Evolutionary conservation across 2,113 vertebrate species (phyloP).

Genomic region (Agapornis roseicollis): DNA sequence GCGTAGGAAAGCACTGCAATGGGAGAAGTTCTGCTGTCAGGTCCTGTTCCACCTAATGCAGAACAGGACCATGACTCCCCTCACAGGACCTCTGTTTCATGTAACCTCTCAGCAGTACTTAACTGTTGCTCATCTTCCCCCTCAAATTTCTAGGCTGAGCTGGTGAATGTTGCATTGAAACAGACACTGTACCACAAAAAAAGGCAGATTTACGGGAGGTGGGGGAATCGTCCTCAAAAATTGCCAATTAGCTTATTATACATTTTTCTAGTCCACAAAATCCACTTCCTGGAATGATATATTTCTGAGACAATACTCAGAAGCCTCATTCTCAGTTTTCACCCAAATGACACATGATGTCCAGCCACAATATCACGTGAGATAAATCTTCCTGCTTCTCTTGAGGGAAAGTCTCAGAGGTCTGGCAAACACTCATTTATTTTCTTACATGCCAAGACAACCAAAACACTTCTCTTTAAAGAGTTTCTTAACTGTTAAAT

Average conservation of each 20-base stretch:
- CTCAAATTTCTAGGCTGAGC: background rate
- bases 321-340: background rate
- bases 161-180: background rate
- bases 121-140: background rate
- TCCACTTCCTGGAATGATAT: background rate
- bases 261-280: background rate
- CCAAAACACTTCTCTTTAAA: conserved; percentile 14
- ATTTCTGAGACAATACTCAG: background rate
- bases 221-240: background rate
- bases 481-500: conserved; percentile 47
- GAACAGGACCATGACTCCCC: background rate
- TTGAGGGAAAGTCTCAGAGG: background rate
- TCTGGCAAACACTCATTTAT: background rate
- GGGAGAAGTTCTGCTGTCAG: background rate
- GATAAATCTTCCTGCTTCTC: background rate
- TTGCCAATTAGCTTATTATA: background rate
- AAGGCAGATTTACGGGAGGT: background rate
- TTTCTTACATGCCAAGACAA: background rate
- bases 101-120: background rate
- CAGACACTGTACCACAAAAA: background rate
- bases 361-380: background rate
- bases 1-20: background rate
- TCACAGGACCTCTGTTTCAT: accelerated
- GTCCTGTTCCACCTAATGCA: background rate
- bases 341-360: background rate